Evolutionary conservation across 1,140 invertebrate genomes (phyloP), one percentile per base, ranked within the genome.

Genomic region (Leptopilina clavipes): DNA sequence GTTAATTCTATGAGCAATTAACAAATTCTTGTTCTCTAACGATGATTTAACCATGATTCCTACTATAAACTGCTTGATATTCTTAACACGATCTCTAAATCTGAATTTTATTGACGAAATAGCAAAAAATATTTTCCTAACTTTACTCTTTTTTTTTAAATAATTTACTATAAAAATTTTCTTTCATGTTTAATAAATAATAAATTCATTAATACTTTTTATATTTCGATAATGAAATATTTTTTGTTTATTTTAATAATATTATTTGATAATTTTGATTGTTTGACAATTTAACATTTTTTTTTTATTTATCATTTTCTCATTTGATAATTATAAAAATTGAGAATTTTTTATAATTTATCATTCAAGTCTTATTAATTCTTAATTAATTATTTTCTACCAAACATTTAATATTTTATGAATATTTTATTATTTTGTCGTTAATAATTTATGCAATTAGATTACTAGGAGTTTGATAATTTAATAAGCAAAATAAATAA

Each of bases 1-100:
- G 18, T 59, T 22, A 59, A 59, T 59, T 59, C 56, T 59, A 59
- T 59, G 56, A 59, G 19, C 56, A 59, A 25, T 59, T 25, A 59
- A 59, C 56, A 59, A 59, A 59, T 59, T 59, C 22, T 59, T 59
- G 56, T 59, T 59, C 19, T 59, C 56, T 59, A 59, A 59, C 19
- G 56, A 59, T 59, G 56, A 25, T 11, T 59, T 14, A 59, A 59
- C 19, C 19, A 12, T 59, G 22, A 59, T 59, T 59, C 25, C 56
- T 59, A 25, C 22, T 25, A 59, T 59, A 59, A 59, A 59, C 54
- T 59, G 54, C 54, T 59, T 59, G 11, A 25, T 59, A 59, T 11
- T 59, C n/a, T 25, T 25, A 14, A 59, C 19, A 31, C 12, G 6
- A 22, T 25, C 56, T 59, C 56, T 22, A 59, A 59, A 59, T 59